Percentiles rank a stretch among this genome's conserved stretches.
These are phyloP conservation scores for Auanema sp. DNA, from an alignment of 2,888 invertebrate genomes.

Conservation along the genomic window DNA sequence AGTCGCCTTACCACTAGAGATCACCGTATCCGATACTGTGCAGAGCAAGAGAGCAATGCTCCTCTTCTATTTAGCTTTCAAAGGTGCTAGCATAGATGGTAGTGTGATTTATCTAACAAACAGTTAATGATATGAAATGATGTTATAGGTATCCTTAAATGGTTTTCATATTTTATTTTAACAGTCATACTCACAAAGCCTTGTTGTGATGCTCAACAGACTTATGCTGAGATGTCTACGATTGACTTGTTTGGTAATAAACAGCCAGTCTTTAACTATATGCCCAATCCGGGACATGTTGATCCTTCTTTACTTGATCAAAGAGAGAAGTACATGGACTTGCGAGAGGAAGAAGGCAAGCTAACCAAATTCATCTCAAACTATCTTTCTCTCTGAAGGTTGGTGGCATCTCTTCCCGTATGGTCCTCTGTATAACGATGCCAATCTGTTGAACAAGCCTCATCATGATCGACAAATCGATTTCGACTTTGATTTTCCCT, in stretches of 20 bases:
- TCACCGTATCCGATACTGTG: no score
- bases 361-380: no score
- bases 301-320: slow-evolving; percentile 34
- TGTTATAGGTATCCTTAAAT: no score
- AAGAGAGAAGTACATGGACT: slow-evolving; percentile 20
- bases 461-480: slow-evolving; percentile 48
- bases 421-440: slow-evolving; percentile 33
- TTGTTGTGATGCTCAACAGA: no score
- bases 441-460: slow-evolving; percentile 28
- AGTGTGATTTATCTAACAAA: no score
- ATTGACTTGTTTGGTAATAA: slow-evolving; percentile 40
- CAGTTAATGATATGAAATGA: no score
- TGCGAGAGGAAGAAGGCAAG: slow-evolving; percentile 43
- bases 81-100: no score
- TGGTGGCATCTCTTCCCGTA: slow-evolving; percentile 52
- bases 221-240: slow-evolving; percentile 18
- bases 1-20: no score
- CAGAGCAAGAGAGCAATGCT: no score
- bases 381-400: slow-evolving; percentile 22
- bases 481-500: slow-evolving; percentile 85
- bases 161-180: no score
- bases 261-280: slow-evolving; percentile 33
- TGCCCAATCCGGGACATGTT: slow-evolving; percentile 41
- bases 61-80: no score
- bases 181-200: no score